These are phyloP conservation scores for Neolamprologus hecqui DNA, from an alignment of 2,113 vertebrate species.

Conservation along the genomic window DNA sequence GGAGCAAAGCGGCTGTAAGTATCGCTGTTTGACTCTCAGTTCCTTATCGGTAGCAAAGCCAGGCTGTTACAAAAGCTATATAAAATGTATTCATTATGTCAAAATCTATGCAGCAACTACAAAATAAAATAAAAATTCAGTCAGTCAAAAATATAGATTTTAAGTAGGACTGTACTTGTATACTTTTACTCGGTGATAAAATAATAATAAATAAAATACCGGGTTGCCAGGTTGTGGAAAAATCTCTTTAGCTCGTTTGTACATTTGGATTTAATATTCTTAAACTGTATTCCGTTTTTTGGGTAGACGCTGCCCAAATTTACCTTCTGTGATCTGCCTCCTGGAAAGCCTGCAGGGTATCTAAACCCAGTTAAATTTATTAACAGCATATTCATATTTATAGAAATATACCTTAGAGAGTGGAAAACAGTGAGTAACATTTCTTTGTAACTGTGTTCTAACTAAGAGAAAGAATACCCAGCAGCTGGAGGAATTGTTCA, in stretches of 20 bases:
- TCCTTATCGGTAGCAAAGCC: neutral
- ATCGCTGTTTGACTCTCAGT: neutral
- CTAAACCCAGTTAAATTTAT: neutral
- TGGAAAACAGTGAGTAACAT: neutral
- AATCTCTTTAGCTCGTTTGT: neutral
- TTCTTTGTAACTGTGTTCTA: neutral
- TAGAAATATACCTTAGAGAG: neutral
- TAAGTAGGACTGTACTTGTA: neutral
- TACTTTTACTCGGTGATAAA: neutral
- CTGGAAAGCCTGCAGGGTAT: neutral
- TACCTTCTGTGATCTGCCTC: neutral
- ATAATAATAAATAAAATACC: neutral
- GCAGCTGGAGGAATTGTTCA: neutral
- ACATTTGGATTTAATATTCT: neutral
- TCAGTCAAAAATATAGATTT: neutral
- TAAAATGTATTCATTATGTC: neutral
- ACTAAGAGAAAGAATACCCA: neutral
- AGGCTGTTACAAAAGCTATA: neutral
- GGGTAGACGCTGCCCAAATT: neutral
- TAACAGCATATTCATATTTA: neutral
- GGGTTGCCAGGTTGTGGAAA: neutral
- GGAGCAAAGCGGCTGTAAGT: neutral
- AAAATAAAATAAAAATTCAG: neutral
- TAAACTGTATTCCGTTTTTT: neutral
- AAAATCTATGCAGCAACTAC: neutral